Base-by-base conservation (phyloP, 2,797 vertebrate genomes). In the Poeciliopsis gracilis region DNA sequence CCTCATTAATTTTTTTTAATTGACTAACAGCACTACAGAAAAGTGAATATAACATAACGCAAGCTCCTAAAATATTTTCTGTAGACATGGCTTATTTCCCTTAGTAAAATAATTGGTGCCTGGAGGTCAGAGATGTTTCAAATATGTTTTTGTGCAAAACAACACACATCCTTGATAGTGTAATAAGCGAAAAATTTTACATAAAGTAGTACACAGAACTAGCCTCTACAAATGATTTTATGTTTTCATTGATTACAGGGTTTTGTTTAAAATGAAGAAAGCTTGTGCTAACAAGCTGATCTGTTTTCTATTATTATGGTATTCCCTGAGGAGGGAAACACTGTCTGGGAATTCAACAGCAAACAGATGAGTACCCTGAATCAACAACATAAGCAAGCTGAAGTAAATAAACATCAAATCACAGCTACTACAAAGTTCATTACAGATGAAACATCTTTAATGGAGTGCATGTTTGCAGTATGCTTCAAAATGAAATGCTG, bases 371-470 rank as follows among this genome's bases (percentile, higher is more conserved):
- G 41, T 28, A 70, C 25, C 41, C 25, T 70, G 16, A 28, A 41
- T 69, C 38, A 70, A 70, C 67, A 70, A 45, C 41, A 15, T 70
- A 70, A 28, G 67, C 13, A 45, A 70, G 45, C 41, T 28, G 41
- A 70, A 70, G 16, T 45, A 70, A 70, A 70, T 70, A 70, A 70
- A n/a, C 46, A 73, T 28, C 57, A 73, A 9, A 73, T 70, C 20
- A 12, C 20, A 80, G 63, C 75, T 66, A 16, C 57, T 73, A 77
- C 61, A 82, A 80, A 73, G 43, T 78, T 43, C 70, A 13, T 70
- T 43, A 45, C 41, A 28, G 25, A 70, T 70, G 67, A 70, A 16
- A 46, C 41, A 46, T 38, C 20, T 51, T 20, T 51, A 51, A 51
- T 45, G 67, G 41, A n/a, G 67, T 45, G 41, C 6, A 45, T 70